Base-by-base conservation (phyloP, 1,140 invertebrate species). In the Drosophila pandora region DNA sequence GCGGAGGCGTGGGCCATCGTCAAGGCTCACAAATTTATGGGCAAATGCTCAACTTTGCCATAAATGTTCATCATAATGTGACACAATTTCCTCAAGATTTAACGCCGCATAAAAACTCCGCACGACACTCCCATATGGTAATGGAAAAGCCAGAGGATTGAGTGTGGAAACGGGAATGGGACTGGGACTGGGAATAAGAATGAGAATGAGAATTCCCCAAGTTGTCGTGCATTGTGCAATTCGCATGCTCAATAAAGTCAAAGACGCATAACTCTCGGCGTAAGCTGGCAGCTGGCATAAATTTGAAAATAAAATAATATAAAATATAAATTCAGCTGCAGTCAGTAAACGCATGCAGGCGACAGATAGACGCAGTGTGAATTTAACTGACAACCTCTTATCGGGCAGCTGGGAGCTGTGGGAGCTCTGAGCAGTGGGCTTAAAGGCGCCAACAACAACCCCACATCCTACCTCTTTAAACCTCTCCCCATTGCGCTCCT, bases 61-160 rank as follows among this genome's bases (percentile, higher is more conserved):
- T 85, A 85, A 85, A 85, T 85, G 82, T 88, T 87, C 83, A 85
- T 85, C 79, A 88, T 88, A 83, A 88, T 88, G 83, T 83, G 83
- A 88, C 83, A 88, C 83, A 88, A 88, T 88, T 88, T 88, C 72
- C 83, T 79, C 67, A 76, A 88, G 83, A 88, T 88, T 88, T 88
- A 88, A 88, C 83, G 83, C 79, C 60, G 82, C 82, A 87, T 82
- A 87, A 87, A 77, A 71, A 52, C 70, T 48, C 52, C 63, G 41
- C 32, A 13, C 22, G 67, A 56, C 69, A 63, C 28, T 63, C 57
- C 50, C 70, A 73, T 73, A 73, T 73, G 70, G 69, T 56, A 73
- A 69, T 69, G 65, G 65, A 10, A 43, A 70, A 48, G 47, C 32
- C 49, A 57, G 32, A 52, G 78, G 53, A 58, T 70, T 49, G 48